Evolutionary conservation across 2,113 vertebrate species (phyloP).

Genomic region (Ondatra zibethicus): DNA sequence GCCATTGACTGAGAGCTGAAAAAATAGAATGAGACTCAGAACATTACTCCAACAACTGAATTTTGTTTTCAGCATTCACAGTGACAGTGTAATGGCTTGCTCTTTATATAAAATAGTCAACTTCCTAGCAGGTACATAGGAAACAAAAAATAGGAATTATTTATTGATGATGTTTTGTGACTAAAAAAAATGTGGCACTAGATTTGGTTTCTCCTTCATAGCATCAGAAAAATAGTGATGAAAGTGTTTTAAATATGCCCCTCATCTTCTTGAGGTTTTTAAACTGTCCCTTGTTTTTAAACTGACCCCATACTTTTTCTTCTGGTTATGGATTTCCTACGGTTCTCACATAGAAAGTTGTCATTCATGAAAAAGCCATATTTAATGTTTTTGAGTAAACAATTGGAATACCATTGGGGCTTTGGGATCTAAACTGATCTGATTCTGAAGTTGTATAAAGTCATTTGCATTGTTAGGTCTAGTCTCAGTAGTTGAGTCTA

Average conservation of each 20-base stretch:
- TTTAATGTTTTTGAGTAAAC: background rate
- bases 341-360: background rate
- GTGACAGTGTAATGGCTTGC: background rate
- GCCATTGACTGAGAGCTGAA: background rate
- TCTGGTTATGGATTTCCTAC: background rate
- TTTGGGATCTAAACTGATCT: background rate
- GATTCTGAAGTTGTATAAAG: background rate
- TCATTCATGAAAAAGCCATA: rapidly evolving
- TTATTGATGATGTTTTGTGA: background rate
- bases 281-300: background rate
- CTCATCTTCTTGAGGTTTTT: background rate
- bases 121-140: background rate
- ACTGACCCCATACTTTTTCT: background rate
- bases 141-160: background rate
- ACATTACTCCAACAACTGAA: background rate
- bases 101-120: background rate
- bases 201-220: background rate
- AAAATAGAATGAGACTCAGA: too few relatives aligned
- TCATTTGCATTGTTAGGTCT: background rate
- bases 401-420: background rate
- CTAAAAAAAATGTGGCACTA: background rate
- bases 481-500: background rate
- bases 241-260: background rate
- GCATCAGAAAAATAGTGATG: background rate
- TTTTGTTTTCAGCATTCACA: rapidly evolving